Evolutionary conservation across 2,888 invertebrate genomes (phyloP).

Genomic region (Euplagia quadripunctaria): DNA sequence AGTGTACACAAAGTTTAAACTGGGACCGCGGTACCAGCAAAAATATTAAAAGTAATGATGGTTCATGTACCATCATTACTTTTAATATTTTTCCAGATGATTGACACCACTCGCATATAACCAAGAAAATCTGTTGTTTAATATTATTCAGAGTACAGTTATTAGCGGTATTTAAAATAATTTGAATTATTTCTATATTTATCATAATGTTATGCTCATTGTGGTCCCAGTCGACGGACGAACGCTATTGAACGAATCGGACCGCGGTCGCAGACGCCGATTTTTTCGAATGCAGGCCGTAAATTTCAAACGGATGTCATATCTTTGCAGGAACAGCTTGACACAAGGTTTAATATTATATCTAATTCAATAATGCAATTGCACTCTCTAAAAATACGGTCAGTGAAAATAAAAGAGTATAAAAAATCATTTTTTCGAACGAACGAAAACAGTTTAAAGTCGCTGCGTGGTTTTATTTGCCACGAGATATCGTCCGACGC

Average conservation of each 20-base stretch:
- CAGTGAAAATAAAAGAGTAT: slow-evolving; percentile 40
- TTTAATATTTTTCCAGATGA: not conserved
- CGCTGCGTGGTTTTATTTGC: slow-evolving; percentile 67
- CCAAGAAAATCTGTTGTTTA: not conserved
- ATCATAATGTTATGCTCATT: not conserved
- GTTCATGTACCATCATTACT: not conserved
- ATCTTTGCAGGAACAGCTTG: not conserved
- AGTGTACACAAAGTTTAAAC: not conserved
- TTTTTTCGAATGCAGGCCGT: not conserved
- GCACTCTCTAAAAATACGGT: slow-evolving; percentile 12
- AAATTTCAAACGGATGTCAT: not conserved
- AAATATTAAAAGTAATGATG: too few relatives aligned
- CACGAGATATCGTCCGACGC: slow-evolving; percentile 71
- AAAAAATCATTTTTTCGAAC: slow-evolving; percentile 64
- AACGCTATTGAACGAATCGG: not conserved
- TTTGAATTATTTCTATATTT: not conserved
- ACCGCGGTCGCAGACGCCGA: not conserved
- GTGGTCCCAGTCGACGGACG: not conserved
- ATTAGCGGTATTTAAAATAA: not conserved
- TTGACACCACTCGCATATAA: not conserved
- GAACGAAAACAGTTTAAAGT: slow-evolving; percentile 65
- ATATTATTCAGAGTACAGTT: not conserved
- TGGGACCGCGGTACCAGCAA: not conserved
- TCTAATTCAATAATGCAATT: not conserved
- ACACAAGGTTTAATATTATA: not conserved